A percentile compares a stretch with the other conserved stretches of the same genome.
phyloP scores from a whole-genome alignment of 92 coral and sea anemone species.

The Epizoanthus stellaris region DNA sequence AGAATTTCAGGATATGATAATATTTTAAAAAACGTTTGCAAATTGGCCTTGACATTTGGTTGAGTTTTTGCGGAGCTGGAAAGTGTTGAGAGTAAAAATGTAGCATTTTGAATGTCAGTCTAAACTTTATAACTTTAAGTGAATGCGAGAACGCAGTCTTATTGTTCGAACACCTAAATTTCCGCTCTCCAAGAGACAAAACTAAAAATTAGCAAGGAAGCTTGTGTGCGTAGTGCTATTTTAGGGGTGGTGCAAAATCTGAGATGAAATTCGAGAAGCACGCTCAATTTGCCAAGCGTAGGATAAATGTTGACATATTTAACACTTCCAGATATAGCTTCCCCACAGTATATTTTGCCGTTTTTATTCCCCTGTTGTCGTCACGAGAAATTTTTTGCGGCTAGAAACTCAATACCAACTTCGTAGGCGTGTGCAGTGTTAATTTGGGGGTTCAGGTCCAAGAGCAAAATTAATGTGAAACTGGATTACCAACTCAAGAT shows the following conservation, averaged over 20 bases:
- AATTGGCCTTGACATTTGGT: constrained; percentile 18
- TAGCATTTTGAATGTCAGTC: not conserved
- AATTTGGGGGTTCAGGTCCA: not conserved
- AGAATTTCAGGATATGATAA: not conserved
- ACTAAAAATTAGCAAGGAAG: not conserved
- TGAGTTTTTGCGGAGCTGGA: not conserved
- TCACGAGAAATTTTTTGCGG: not conserved
- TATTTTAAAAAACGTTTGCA: constrained; percentile 17
- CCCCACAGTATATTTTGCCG: not conserved
- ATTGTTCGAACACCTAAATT: not conserved
- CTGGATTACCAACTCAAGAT: not conserved
- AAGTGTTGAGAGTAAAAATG: constrained; percentile 3
- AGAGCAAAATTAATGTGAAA: not conserved
- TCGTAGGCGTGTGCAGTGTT: not conserved
- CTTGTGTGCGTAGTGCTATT: not conserved
- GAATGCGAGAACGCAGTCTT: not conserved
- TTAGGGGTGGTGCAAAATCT: constrained; percentile 23
- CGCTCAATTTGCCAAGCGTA: not conserved
- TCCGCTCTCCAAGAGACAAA: not conserved
- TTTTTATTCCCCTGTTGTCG: not conserved
- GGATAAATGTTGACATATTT: constrained; percentile 5
- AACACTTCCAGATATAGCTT: not conserved
- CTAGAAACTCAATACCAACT: not conserved
- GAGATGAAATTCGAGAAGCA: constrained; percentile 28
- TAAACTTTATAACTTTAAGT: not conserved